A percentile compares a stretch with the other conserved stretches of the same genome.
Evolutionary conservation across 2,797 vertebrate species (phyloP).

Genomic region (Cottoperca gobio): DNA sequence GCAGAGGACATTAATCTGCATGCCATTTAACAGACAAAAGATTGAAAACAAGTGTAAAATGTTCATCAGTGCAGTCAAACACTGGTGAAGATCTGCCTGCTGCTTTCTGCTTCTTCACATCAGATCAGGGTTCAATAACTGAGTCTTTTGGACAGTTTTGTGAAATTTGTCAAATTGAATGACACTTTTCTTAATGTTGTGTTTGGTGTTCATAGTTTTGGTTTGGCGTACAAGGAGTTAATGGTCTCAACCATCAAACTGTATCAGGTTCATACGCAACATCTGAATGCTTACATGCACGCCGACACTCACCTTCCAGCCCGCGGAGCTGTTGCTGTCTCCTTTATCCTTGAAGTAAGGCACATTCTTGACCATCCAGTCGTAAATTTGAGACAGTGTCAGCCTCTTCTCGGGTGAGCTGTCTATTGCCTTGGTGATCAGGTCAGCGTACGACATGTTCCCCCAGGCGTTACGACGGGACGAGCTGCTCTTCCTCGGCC

Average conservation of each 20-base stretch:
- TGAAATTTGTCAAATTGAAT: not conserved
- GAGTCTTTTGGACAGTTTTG: not conserved
- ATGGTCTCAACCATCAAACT: not conserved
- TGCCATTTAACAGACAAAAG: not conserved
- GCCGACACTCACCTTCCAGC: conserved; percentile 97
- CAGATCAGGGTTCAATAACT: not conserved
- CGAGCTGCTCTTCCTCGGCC: conserved; percentile 94
- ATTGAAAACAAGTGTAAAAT: not conserved
- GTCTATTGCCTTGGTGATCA: conserved; percentile 98
- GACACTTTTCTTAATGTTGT: not conserved
- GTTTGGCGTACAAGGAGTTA: not conserved
- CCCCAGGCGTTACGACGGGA: conserved; percentile 98
- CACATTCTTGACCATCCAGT: conserved; percentile 98
- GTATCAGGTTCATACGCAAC: not conserved
- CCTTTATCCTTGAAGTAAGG: conserved; percentile 99
- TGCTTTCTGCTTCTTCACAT: conserved; percentile 5
- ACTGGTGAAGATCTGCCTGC: not conserved
- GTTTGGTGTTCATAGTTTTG: not conserved
- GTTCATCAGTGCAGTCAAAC: not conserved
- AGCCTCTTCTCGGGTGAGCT: conserved; percentile 96
- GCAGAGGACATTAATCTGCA: not conserved
- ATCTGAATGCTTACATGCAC: not conserved
- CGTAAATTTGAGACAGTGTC: conserved; percentile 97
- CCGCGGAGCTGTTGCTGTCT: conserved; percentile 98
- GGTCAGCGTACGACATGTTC: conserved; percentile 98